Evolutionary conservation across 2,113 vertebrate species (phyloP), one percentile per base, ranked within the genome.

Genomic region (Nansenia antarctica): DNA sequence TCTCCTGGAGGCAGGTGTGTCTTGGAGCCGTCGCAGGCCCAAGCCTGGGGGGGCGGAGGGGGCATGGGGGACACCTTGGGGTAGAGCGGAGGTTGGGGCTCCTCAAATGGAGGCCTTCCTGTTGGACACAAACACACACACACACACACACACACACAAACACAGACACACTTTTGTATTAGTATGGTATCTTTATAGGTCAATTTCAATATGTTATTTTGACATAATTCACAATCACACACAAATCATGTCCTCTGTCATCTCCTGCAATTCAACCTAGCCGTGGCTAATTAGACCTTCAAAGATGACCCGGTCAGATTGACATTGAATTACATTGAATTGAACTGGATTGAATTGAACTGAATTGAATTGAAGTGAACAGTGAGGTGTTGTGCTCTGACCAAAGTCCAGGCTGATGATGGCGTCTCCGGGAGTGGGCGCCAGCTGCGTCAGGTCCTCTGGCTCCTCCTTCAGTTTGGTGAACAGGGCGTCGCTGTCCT

Each of bases 391-490:
- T 20, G 64, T 27, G 34, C 69, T 90, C 94, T 85, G 74, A 98
- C 98, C 94, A 9, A 99, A 98, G 88, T 99, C 93, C 24, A 99
- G 92, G 78, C 93, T 82, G 74, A 98, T 89, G 83, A 99, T 94
- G 52, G 92, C 88, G 81, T 99, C 98, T 3, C 97, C 97, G 0
- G 97, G 88, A 0, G 95, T 98, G 3, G 97, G 97, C 1, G 97
- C 96, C 84, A 99, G 91, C 81, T 96, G 95, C 14, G 94, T 87
- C 60, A 99, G 92, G 79, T 99, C 97, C 55, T 98, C 97, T 0
- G 96, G 98, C 81, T 99, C 97, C 78, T 98, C 95, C 80, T 99
- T 99, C 69, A 99, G 87, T 80, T 96, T 96, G 69, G 92, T 94
- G 89, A 93, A 98, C 72, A 97, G 93, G 69, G 86, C 85, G 18